Evolutionary conservation across 1,140 invertebrate species (phyloP).

Genomic region (Drosophila murphyi): DNA sequence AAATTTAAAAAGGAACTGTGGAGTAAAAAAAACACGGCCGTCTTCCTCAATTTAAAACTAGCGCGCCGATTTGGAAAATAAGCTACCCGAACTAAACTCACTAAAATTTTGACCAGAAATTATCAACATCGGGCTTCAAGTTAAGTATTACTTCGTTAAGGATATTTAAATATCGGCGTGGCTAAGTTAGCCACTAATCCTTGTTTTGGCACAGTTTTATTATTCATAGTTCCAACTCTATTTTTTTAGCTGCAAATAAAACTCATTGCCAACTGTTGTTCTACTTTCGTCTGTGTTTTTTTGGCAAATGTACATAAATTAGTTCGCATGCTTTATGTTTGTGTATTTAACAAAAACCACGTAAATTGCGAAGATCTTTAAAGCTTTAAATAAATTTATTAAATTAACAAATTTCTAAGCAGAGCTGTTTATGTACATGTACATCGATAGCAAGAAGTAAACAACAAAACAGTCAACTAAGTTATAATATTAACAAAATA

Average conservation of each 20-base stretch:
- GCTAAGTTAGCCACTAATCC: too few relatives aligned
- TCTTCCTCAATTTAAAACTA: too few relatives aligned
- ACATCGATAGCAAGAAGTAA: neutral
- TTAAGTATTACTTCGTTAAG: too few relatives aligned
- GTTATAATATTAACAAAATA: neutral
- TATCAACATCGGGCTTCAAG: too few relatives aligned
- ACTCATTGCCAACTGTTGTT: slow-evolving; percentile 1
- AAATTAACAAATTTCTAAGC: neutral
- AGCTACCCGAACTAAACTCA: too few relatives aligned
- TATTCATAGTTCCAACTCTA: neutral
- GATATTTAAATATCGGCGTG: too few relatives aligned
- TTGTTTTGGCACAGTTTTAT: too few relatives aligned
- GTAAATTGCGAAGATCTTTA: neutral
- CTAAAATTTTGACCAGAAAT: too few relatives aligned
- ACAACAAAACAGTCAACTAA: neutral
- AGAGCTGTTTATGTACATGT: neutral
- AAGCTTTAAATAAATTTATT: neutral
- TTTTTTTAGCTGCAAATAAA: neutral
- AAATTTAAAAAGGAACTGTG: too few relatives aligned
- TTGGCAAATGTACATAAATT: slow-evolving; percentile 1
- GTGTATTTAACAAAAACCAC: neutral
- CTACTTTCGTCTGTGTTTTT: neutral
- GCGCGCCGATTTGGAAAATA: too few relatives aligned
- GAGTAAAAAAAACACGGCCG: too few relatives aligned
- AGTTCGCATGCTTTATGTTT: neutral